Evolutionary conservation across 2,113 vertebrate species (phyloP), one percentile per base, ranked within the genome.

Genomic region (Euleptes europaea): DNA sequence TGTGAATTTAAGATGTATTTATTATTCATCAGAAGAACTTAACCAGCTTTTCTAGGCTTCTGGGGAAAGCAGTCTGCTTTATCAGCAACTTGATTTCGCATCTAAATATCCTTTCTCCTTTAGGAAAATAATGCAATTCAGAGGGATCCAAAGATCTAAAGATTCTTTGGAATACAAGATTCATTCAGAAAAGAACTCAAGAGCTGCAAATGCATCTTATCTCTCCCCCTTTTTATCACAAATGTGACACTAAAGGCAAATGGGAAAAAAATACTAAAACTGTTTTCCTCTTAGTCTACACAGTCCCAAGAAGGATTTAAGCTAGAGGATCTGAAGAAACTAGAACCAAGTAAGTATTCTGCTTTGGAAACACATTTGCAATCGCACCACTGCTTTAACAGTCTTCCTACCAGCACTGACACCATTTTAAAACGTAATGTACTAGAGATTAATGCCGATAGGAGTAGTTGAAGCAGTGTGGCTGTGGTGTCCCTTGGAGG

Each of bases 281-380:
- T 79, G 15, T 76, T 49, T 92, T 84, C 75, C 28, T 94, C 91
- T 47, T 90, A 99, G 98, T 98, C 97, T 92, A 96, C 97, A 60
- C 98, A 98, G 88, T 97, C 97, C 9, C 97, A 98, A 90, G 98
- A 99, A 81, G 98, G 98, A 74, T 99, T 99, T 96, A 98, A 98
- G 91, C 95, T 99, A 87, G 98, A 99, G 95, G 99, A 99, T 88
- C 94, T 99, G 93, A 99, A 99, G 95, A 98, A 97, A 95, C 93
- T 99, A 96, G 98, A 99, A 94, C 97, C 96, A 94, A 98, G 99
- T 99, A 95, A 96, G 96, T 92, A 63, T 79, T 69, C 70, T 42
- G 47, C 86, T 85, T 87, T 85, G 83, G 57, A 81, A 57, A 63
- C 60, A 28, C 60, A 63, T 28, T 23, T 60, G 57, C 57, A 60